phyloP scores from a whole-genome alignment of 2,888 invertebrate genomes.

The Panopea generosa region DNA sequence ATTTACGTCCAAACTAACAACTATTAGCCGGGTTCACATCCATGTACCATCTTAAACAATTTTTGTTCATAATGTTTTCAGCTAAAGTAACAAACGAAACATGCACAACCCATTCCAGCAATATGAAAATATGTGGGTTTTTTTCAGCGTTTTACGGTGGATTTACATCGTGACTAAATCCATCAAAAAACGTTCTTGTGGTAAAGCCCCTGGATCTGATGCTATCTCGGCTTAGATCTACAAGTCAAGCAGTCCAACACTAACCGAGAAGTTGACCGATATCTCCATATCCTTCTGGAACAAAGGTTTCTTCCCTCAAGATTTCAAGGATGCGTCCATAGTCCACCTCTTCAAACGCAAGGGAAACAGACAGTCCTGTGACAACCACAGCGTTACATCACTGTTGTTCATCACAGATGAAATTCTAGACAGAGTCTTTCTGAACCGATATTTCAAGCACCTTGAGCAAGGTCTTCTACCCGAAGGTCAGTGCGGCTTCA shows the following conservation, averaged over 20 bases:
- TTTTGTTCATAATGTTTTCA: too few relatives aligned
- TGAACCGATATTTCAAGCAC: background rate
- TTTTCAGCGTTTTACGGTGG: too few relatives aligned
- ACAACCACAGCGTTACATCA: slow-evolving; percentile 16
- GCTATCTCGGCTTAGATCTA: slow-evolving; percentile 47
- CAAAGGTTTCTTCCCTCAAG: slow-evolving; percentile 39
- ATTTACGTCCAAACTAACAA: too few relatives aligned
- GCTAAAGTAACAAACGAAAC: too few relatives aligned
- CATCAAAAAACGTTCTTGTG: slow-evolving; percentile 5
- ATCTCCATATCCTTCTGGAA: background rate
- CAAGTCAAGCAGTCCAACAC: slow-evolving; percentile 20
- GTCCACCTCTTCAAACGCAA: slow-evolving; percentile 33
- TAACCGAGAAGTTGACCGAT: background rate
- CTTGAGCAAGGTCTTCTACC: background rate
- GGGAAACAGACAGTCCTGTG: slow-evolving; percentile 18
- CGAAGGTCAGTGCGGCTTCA: background rate
- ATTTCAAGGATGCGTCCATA: slow-evolving; percentile 57
- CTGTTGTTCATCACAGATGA: background rate
- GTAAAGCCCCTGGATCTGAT: slow-evolving; percentile 26
- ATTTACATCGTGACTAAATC: too few relatives aligned
- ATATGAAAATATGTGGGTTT: too few relatives aligned
- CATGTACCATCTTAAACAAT: too few relatives aligned
- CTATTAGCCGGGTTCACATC: too few relatives aligned
- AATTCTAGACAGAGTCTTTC: background rate
- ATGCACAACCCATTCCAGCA: too few relatives aligned